Conservation (phyloP, 2,797 vertebrate species). For the Sebastes minor region DNA sequence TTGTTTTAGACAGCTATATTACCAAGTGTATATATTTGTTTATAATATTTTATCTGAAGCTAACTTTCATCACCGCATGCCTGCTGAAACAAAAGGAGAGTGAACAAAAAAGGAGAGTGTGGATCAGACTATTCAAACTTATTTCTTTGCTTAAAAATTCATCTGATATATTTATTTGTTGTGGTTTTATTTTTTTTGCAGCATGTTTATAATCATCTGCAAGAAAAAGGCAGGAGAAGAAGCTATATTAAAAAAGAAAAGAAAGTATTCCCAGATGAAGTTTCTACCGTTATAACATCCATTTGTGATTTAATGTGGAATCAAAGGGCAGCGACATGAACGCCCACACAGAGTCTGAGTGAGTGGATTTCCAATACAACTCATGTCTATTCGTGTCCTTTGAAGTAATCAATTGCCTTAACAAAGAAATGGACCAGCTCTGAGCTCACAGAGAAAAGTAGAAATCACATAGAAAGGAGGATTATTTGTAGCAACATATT, state of each 20-base stretch:
- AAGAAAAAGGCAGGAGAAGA: slow-evolving; percentile 33
- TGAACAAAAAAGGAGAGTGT: slow-evolving; percentile 61
- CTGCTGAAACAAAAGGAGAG: slow-evolving; percentile 74
- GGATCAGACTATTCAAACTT: slow-evolving; percentile 42
- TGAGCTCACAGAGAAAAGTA: slow-evolving; percentile 33
- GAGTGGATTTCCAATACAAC: slow-evolving; percentile 32
- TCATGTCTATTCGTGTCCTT: slow-evolving; percentile 53
- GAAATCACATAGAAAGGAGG: not conserved
- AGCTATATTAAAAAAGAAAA: not conserved
- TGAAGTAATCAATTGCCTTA: slow-evolving; percentile 68
- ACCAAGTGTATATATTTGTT: slow-evolving; percentile 79
- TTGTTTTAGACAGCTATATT: slow-evolving; percentile 70
- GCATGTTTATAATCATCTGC: slow-evolving; percentile 63
- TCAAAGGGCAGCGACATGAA: slow-evolving; percentile 3
- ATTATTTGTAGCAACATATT: not conserved
- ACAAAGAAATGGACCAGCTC: slow-evolving; percentile 46
- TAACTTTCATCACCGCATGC: slow-evolving; percentile 77
- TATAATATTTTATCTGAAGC: slow-evolving; percentile 77
- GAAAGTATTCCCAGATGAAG: slow-evolving; percentile 7
- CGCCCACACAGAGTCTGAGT: slow-evolving; percentile 1
- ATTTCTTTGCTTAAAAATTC: slow-evolving; percentile 43
- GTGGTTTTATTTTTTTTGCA: slow-evolving; percentile 49
- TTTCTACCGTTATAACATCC: slow-evolving; percentile 15
- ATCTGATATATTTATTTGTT: slow-evolving; percentile 61
- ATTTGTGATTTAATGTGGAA: slow-evolving; percentile 8